Percentiles rank a stretch among this genome's conserved stretches.
Evolutionary conservation across 2,888 invertebrate genomes (phyloP).

Genomic region (Pterostichus niger): DNA sequence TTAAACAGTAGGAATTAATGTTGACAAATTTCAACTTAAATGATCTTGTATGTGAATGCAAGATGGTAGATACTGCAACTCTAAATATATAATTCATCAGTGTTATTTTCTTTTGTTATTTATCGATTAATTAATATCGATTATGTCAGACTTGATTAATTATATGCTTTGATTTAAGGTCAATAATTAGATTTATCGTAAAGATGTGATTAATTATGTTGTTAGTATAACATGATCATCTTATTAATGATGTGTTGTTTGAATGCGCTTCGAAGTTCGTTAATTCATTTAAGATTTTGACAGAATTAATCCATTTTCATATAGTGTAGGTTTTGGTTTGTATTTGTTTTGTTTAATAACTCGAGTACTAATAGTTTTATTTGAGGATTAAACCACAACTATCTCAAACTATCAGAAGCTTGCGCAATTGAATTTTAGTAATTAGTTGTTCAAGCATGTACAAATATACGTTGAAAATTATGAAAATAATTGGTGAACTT

Average conservation of each 20-base stretch:
- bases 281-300: slow-evolving; percentile 23
- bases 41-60: background rate
- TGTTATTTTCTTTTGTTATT: slow-evolving; percentile 7
- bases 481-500: too few species aligned
- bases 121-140: slow-evolving; percentile 34
- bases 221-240: slow-evolving; percentile 40
- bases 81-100: background rate
- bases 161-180: slow-evolving; percentile 2
- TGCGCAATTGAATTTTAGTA: too few species aligned
- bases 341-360: background rate
- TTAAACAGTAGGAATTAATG: too few species aligned
- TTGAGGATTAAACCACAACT: too few species aligned
- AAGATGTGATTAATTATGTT: slow-evolving; percentile 49
- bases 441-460: too few species aligned
- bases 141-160: slow-evolving; percentile 36
- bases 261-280: slow-evolving; percentile 7
- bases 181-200: slow-evolving; percentile 42
- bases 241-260: slow-evolving; percentile 51
- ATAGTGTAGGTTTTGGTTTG: background rate
- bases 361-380: too few species aligned
- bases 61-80: background rate
- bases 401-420: too few species aligned
- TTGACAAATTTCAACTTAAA: too few species aligned
- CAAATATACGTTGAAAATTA: too few species aligned
- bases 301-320: slow-evolving; percentile 15